Evolutionary conservation across 2,797 vertebrate genomes (phyloP).

Genomic region (Macropodus opercularis): DNA sequence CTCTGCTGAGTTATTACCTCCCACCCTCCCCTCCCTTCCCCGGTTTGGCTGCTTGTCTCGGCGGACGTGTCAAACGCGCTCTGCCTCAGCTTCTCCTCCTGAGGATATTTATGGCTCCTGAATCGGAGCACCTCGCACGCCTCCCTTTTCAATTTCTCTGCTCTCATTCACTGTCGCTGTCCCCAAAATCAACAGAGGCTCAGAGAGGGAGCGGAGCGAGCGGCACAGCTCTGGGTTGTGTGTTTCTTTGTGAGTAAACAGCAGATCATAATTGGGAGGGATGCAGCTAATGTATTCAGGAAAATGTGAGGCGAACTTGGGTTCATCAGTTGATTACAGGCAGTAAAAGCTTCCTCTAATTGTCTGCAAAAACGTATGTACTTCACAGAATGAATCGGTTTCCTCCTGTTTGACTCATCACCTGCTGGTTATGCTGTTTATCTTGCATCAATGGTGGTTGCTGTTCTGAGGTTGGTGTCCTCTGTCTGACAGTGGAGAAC

Average conservation of each 20-base stretch:
- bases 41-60: conserved; percentile 31
- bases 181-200: conserved; percentile 71
- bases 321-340: conserved; percentile 31
- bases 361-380: no score
- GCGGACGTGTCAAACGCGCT: conserved; percentile 66
- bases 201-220: conserved; percentile 31
- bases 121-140: conserved; percentile 71
- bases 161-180: conserved; percentile 69
- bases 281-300: conserved; percentile 46
- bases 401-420: conserved; percentile 25
- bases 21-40: conserved; percentile 42
- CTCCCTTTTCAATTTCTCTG: conserved; percentile 65
- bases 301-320: conserved; percentile 11
- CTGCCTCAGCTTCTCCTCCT: conserved; percentile 71
- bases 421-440: conserved; percentile 3
- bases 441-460: not conserved
- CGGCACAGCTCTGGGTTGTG: conserved; percentile 48
- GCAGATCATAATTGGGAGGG: conserved; percentile 48
- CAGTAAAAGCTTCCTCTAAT: conserved; percentile 9
- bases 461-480: no score
- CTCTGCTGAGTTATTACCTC: conserved; percentile 75
- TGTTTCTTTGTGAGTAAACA: conserved; percentile 61
- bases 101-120: conserved; percentile 78
- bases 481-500: conserved; percentile 81
- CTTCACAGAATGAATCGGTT: no score